Percentiles rank a stretch among this genome's conserved stretches.
These are phyloP conservation scores for Atethmia centrago DNA, from an alignment of 2,888 invertebrate species.

Conservation along the genomic window DNA sequence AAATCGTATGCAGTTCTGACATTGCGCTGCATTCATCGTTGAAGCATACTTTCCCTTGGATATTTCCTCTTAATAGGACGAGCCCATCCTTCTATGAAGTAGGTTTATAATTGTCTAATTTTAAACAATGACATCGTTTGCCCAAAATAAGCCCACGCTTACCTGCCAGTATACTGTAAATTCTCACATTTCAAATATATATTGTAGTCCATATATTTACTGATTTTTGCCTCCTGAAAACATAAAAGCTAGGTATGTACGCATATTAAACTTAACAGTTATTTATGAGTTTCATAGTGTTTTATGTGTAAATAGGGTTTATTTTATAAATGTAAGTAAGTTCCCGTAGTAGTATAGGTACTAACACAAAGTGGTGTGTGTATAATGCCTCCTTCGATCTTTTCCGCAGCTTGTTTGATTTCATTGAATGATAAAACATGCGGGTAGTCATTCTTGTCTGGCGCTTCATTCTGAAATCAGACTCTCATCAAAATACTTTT, in stretches of 20 bases:
- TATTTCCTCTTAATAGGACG: not conserved
- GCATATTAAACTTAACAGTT: not conserved
- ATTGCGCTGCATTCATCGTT: not conserved
- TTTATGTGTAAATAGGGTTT: not conserved
- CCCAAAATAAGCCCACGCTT: slow-evolving; percentile 48
- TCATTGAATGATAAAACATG: slow-evolving; percentile 81
- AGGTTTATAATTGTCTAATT: not conserved
- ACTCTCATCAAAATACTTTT: not conserved
- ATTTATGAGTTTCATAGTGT: not conserved
- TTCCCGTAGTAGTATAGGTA: slow-evolving; percentile 42
- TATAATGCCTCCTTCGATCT: slow-evolving; percentile 84
- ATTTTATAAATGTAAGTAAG: not conserved
- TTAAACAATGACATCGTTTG: not conserved
- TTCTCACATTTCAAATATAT: slow-evolving; percentile 96
- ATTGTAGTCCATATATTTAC: slow-evolving; percentile 91
- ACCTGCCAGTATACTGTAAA: slow-evolving; percentile 96
- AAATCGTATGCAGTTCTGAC: not conserved
- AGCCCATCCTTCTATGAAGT: not conserved
- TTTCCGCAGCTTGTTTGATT: slow-evolving; percentile 83
- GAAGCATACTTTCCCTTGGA: not conserved
- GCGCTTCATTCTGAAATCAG: slow-evolving; percentile 61
- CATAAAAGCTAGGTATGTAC: not conserved
- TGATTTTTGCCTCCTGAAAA: slow-evolving; percentile 87
- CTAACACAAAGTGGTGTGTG: slow-evolving; percentile 88
- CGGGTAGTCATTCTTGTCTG: slow-evolving; percentile 50